A percentile compares a stretch with the other conserved stretches of the same genome.
These are phyloP conservation scores for Kuschelorhynchus macadamiae DNA, from an alignment of 2,888 invertebrate genomes.

Conservation along the genomic window DNA sequence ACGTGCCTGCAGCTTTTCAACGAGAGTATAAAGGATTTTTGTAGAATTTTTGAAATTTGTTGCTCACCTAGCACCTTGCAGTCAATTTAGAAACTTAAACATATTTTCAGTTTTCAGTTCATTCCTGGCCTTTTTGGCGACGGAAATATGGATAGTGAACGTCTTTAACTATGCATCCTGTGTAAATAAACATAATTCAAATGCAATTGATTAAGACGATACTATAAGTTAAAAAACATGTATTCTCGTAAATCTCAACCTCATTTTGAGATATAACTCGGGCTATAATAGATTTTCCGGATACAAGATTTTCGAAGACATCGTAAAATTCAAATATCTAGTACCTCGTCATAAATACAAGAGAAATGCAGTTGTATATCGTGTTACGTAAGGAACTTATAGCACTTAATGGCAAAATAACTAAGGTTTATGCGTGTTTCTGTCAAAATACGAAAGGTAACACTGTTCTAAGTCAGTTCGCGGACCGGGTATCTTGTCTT, in stretches of 20 bases:
- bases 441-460: constrained; percentile 47
- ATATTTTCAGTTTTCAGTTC: too few relatives aligned
- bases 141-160: too few relatives aligned
- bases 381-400: constrained; percentile 44
- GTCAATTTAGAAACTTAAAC: too few relatives aligned
- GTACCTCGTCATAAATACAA: constrained; percentile 27
- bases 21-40: too few relatives aligned
- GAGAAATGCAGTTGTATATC: constrained; percentile 35
- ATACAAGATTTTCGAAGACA: constrained; percentile 3
- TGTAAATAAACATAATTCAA: too few relatives aligned
- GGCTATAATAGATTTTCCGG: background rate
- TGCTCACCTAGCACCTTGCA: too few relatives aligned
- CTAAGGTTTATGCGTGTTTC: constrained; percentile 46
- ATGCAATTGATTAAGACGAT: too few relatives aligned
- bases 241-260: background rate
- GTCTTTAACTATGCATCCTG: too few relatives aligned
- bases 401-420: constrained; percentile 46
- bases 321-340: constrained; percentile 15
- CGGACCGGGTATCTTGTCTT: constrained; percentile 37
- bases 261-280: background rate
- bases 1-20: too few relatives aligned
- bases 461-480: constrained; percentile 44
- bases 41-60: too few relatives aligned
- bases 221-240: background rate
- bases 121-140: too few relatives aligned